Percentiles rank a stretch among this genome's conserved stretches.
Conservation (phyloP, 2,797 vertebrate species). For the Syngnathus acus region DNA sequence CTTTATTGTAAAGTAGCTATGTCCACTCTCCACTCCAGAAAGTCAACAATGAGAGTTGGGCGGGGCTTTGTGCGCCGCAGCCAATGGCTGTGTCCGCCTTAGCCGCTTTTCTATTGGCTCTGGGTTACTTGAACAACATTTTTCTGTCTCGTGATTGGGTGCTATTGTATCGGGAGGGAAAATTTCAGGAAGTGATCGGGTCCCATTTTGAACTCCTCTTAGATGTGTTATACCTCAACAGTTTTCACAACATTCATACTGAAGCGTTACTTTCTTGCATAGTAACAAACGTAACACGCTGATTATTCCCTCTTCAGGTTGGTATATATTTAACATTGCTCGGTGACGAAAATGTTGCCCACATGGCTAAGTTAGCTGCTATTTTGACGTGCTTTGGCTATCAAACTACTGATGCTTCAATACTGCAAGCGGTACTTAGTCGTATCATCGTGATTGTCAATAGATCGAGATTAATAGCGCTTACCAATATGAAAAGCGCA, state of each 20-base stretch:
- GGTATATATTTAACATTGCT: neutral
- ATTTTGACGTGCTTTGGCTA: neutral
- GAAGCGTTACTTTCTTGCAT: neutral
- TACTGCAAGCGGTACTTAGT: neutral
- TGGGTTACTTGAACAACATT: neutral
- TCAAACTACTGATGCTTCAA: neutral
- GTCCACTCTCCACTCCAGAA: neutral
- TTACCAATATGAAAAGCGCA: neutral
- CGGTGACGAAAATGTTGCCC: neutral
- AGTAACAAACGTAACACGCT: neutral
- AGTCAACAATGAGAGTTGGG: neutral
- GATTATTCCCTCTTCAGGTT: neutral
- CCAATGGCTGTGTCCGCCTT: neutral
- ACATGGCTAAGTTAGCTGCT: constrained; percentile 3
- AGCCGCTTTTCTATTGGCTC: constrained; percentile 16
- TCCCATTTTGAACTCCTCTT: neutral
- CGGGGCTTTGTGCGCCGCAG: neutral
- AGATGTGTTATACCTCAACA: neutral
- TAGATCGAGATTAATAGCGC: too few species aligned
- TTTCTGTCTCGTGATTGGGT: constrained; percentile 40
- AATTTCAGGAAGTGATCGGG: constrained; percentile 40
- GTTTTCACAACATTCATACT: neutral
- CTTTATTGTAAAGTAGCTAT: too few species aligned
- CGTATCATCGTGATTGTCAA: neutral
- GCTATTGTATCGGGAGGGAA: constrained; percentile 8